Evolutionary conservation across 2,888 invertebrate genomes (phyloP).

Genomic region (Epinotia demarniana): DNA sequence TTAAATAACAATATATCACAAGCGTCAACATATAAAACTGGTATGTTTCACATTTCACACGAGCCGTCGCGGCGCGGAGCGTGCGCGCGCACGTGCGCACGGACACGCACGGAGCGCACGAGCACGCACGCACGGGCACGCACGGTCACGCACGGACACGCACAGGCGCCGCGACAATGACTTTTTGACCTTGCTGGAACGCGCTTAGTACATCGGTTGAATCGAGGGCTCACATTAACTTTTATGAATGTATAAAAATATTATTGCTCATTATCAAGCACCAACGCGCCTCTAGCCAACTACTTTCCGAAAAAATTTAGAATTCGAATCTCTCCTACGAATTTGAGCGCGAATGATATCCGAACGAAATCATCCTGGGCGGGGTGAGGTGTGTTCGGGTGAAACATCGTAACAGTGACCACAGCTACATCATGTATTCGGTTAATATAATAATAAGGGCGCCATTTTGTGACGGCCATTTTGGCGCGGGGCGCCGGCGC

Average conservation of each 20-base stretch:
- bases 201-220: constrained; percentile 54
- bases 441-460: constrained; percentile 57
- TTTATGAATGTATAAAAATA: constrained; percentile 84
- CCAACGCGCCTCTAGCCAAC: constrained; percentile 83
- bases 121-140: constrained; percentile 25
- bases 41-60: constrained; percentile 54
- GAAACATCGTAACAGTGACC: constrained; percentile 70
- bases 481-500: constrained; percentile 44
- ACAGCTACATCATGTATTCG: constrained; percentile 83
- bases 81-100: constrained; percentile 19
- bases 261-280: constrained; percentile 84
- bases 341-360: constrained; percentile 75
- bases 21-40: constrained; percentile 81
- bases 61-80: constrained; percentile 33
- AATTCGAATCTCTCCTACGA: constrained; percentile 76
- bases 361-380: constrained; percentile 61
- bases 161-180: constrained; percentile 58
- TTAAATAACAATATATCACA: constrained; percentile 85
- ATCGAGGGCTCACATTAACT: constrained; percentile 66
- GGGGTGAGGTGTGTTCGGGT: constrained; percentile 60
- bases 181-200: constrained; percentile 71
- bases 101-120: constrained; percentile 8
- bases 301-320: constrained; percentile 77
- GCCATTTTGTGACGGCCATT: constrained; percentile 35
- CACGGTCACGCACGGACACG: constrained; percentile 31